phyloP scores from a whole-genome alignment of 2,888 invertebrate species.

The Platynereis dumerilii region DNA sequence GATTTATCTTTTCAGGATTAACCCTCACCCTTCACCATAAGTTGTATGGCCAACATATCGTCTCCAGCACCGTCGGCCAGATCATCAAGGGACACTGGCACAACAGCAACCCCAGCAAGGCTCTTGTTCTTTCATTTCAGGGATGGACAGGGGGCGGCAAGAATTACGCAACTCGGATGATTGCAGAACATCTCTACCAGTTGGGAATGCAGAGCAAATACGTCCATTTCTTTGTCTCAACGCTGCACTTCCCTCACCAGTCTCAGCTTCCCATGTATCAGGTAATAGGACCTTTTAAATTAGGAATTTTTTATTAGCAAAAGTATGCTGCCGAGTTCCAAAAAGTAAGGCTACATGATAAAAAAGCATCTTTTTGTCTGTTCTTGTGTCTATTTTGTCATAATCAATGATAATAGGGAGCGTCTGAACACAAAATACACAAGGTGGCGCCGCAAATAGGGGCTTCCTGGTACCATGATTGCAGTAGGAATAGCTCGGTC shows the following conservation, averaged over 20 bases:
- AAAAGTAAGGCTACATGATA: too few species aligned
- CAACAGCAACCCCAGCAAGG: slow-evolving; percentile 71
- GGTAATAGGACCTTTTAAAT: too few species aligned
- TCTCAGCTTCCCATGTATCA: slow-evolving; percentile 68
- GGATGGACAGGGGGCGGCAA: slow-evolving; percentile 81
- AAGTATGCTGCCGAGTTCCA: too few species aligned
- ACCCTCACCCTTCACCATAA: slow-evolving; percentile 46
- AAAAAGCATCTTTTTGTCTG: too few species aligned
- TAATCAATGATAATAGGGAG: too few species aligned
- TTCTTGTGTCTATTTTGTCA: too few species aligned
- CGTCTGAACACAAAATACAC: too few species aligned
- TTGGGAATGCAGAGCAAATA: slow-evolving; percentile 76
- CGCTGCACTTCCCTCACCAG: slow-evolving; percentile 78
- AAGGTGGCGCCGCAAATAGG: too few species aligned
- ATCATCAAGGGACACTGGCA: slow-evolving; percentile 73
- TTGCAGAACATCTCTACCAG: slow-evolving; percentile 63
- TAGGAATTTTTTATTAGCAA: too few species aligned
- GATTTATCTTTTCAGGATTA: slow-evolving; percentile 42
- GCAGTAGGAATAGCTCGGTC: too few species aligned
- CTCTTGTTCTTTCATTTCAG: slow-evolving; percentile 91
- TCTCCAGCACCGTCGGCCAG: slow-evolving; percentile 72
- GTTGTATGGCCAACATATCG: slow-evolving; percentile 78
- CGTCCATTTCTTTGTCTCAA: slow-evolving; percentile 83
- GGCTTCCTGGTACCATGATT: too few species aligned
- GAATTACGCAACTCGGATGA: slow-evolving; percentile 61